A percentile compares a stretch with the other conserved stretches of the same genome.
phyloP scores from a whole-genome alignment of 92 coral and sea anemone species.

The Desmophyllum pertusum region DNA sequence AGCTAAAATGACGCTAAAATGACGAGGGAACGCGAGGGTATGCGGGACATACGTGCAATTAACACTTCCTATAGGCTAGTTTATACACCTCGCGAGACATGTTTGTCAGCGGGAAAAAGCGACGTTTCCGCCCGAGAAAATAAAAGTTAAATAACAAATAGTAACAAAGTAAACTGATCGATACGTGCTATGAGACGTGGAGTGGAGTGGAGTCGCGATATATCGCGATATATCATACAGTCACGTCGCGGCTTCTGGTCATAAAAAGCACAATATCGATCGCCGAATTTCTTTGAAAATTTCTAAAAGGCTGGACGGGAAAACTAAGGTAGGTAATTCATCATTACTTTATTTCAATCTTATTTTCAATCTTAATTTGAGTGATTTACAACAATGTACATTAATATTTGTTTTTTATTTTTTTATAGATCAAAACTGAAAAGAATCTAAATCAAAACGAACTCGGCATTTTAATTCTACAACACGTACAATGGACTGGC shows the following conservation, averaged over 20 bases:
- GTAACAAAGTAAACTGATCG: background rate
- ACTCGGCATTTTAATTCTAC: too few relatives aligned
- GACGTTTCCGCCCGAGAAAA: background rate
- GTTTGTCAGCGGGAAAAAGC: background rate
- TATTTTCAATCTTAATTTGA: background rate
- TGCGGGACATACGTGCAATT: background rate
- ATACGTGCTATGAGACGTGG: too few relatives aligned
- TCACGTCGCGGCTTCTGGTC: too few relatives aligned
- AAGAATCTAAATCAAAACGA: background rate
- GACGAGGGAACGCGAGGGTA: background rate
- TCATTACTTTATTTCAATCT: background rate
- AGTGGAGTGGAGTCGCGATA: too few relatives aligned
- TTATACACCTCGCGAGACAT: conserved; percentile 11
- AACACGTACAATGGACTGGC: background rate
- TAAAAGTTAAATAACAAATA: conserved; percentile 4
- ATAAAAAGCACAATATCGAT: background rate
- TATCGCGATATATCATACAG: too few relatives aligned
- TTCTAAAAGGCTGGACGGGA: background rate
- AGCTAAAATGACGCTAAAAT: background rate
- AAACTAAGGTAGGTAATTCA: background rate
- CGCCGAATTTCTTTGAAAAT: background rate
- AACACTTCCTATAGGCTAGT: background rate
- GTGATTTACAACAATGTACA: background rate
- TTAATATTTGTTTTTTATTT: background rate
- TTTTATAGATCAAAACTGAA: background rate